Evolutionary conservation across 92 coral and sea anemone genomes (phyloP).

Genomic region (Hydrozoanthus gracilis): DNA sequence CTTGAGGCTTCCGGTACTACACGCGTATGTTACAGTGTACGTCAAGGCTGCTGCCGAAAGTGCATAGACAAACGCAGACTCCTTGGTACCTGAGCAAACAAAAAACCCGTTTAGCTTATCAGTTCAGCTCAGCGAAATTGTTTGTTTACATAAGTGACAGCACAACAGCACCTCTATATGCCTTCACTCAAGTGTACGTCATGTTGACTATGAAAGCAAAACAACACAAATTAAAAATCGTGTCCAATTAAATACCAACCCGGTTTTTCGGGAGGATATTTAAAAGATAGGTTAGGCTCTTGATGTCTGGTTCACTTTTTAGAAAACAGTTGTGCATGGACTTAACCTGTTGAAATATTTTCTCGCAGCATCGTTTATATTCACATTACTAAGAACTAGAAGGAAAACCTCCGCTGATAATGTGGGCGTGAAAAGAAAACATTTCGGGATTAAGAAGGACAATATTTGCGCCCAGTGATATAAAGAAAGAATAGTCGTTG

Average conservation of each 20-base stretch:
- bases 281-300: not conserved
- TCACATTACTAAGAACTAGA: slow-evolving; percentile 15
- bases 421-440: slow-evolving; percentile 44
- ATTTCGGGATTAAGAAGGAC: slow-evolving; percentile 36
- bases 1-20: slow-evolving; percentile 75
- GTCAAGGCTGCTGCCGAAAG: slow-evolving; percentile 90
- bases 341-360: not conserved
- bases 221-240: slow-evolving; percentile 15
- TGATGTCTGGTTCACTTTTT: not conserved
- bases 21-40: slow-evolving; percentile 88
- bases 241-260: not conserved
- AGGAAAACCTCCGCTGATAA: slow-evolving; percentile 16
- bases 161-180: slow-evolving; percentile 2
- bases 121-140: slow-evolving; percentile 47
- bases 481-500: not conserved
- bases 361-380: slow-evolving; percentile 10
- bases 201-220: slow-evolving; percentile 26
- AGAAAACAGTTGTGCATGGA: not conserved
- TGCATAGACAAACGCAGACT: slow-evolving; percentile 81
- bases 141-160: slow-evolving; percentile 63
- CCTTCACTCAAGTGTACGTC: not conserved
- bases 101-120: slow-evolving; percentile 16
- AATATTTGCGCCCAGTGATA: not conserved
- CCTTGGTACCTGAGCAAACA: slow-evolving; percentile 84
- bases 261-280: not conserved